Evolutionary conservation across 2,888 invertebrate species (phyloP), one percentile per base, ranked within the genome.

Genomic region (Hylaea fasciaria): DNA sequence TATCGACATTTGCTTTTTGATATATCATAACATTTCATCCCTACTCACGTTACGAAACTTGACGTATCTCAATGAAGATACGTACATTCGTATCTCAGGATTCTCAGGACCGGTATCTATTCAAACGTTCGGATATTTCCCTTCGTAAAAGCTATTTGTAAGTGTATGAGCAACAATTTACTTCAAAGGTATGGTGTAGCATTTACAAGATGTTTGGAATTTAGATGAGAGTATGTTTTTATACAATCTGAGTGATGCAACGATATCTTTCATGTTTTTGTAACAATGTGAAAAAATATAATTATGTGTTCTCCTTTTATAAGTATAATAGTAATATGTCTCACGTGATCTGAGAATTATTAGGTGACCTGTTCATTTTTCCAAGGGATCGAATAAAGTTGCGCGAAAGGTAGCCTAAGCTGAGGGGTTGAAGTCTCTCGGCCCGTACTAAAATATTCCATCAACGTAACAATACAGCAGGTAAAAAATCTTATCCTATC

Each of bases 21-120:
- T 50, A 50, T 55, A 55, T 60, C 59, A 49, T 16, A 17, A 22
- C 17, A 49, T 49, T 50, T 28, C 55, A 55, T 50, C 59, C 55
- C 55, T 55, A 28, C 55, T 55, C 60, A 41, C 60, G 60, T 50
- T 48, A 46, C 60, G 35, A 55, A 50, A 60, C 59, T 54, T 54
- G 50, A 60, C 54, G 60, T 60, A 55, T 60, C 50, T 60, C 45
- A 55, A 60, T 55, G 46, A 46, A 54, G 58, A 59, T 59, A 54
- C 29, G 44, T 50, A 54, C 29, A 28, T 32, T 40, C 40, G 49
- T 49, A 54, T 49, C 49, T 44, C 11, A n/a, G 32, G 14, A 22
- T 13, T 39, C 13, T 53, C 50, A 32, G 45, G 14, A 48, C 53
- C 48, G 48, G 53, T 39, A 13, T 52, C 45, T 49, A 59, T 59